A percentile compares a stretch with the other conserved stretches of the same genome.
phyloP scores from a whole-genome alignment of 2,113 vertebrate genomes.

The Neolamprologus kungweensis region DNA sequence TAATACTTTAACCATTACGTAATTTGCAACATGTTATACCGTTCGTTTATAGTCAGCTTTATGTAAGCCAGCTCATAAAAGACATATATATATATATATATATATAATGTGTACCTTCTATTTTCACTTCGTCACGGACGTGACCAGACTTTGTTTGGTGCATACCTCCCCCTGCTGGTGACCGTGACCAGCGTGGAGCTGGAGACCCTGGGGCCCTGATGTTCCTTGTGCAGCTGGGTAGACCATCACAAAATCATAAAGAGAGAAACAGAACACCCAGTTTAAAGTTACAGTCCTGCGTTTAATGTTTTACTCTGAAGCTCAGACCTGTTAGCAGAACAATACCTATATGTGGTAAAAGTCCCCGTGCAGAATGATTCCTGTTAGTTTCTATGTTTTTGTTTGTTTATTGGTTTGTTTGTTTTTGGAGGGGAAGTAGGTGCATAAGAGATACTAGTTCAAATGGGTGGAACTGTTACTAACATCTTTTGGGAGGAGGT shows the following conservation, averaged over 20 bases:
- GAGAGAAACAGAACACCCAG: not conserved
- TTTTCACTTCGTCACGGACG: not conserved
- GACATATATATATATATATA: not conserved
- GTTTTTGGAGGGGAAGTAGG: not conserved
- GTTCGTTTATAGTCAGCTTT: not conserved
- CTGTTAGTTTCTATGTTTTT: not conserved
- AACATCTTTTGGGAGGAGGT: not conserved
- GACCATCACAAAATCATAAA: not conserved
- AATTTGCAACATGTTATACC: not conserved
- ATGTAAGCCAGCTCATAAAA: not conserved
- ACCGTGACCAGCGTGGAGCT: not conserved
- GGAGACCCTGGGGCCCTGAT: slow-evolving; percentile 36
- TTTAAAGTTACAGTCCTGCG: not conserved
- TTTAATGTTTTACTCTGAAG: not conserved
- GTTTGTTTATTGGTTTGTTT: not conserved
- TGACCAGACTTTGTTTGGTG: slow-evolving; percentile 7
- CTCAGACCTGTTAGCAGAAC: not conserved
- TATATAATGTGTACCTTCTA: not conserved
- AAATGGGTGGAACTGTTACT: not conserved
- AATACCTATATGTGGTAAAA: not conserved
- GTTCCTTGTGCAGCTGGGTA: not conserved
- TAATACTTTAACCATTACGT: not conserved
- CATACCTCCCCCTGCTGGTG: slow-evolving; percentile 48
- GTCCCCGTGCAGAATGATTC: not conserved
- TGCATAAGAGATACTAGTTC: not conserved